Percentiles rank a stretch among this genome's conserved stretches.
Evolutionary conservation across 2,888 invertebrate species (phyloP).

Genomic region (Phrixothrix hirtus): DNA sequence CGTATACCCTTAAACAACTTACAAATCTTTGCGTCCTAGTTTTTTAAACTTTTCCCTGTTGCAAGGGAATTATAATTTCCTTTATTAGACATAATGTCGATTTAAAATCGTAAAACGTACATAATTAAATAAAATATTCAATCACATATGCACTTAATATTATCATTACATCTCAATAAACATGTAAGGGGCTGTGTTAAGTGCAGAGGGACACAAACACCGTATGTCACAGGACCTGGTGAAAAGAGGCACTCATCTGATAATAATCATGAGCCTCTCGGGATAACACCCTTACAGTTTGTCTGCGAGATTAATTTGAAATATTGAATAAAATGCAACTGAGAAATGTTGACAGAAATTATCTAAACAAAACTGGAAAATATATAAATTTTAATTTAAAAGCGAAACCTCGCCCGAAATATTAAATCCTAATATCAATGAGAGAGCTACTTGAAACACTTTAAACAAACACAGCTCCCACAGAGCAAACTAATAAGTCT

Average conservation of each 20-base stretch:
- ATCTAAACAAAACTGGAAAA: conserved; percentile 5
- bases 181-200: conserved; percentile 23
- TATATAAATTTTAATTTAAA: conserved; percentile 15
- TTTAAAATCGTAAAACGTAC: background rate
- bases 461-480: conserved; percentile 47
- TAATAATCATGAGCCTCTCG: conserved; percentile 38
- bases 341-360: background rate
- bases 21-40: too few species aligned
- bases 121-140: conserved; percentile 31
- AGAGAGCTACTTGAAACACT: conserved; percentile 41
- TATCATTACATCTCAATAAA: conserved; percentile 35
- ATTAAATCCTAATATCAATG: conserved; percentile 50
- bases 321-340: background rate
- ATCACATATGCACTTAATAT: conserved; percentile 34
- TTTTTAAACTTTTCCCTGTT: too few species aligned
- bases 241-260: conserved; percentile 40
- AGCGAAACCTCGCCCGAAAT: conserved; percentile 25
- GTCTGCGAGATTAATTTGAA: conserved; percentile 16
- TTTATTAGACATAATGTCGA: too few species aligned
- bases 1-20: conserved; percentile 11
- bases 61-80: too few species aligned
- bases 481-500: conserved; percentile 56
- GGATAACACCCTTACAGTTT: conserved; percentile 29
- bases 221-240: conserved; percentile 36
- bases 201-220: conserved; percentile 35